Base-by-base conservation (phyloP, 2,797 vertebrate genomes). In the Denticeps clupeoides region DNA sequence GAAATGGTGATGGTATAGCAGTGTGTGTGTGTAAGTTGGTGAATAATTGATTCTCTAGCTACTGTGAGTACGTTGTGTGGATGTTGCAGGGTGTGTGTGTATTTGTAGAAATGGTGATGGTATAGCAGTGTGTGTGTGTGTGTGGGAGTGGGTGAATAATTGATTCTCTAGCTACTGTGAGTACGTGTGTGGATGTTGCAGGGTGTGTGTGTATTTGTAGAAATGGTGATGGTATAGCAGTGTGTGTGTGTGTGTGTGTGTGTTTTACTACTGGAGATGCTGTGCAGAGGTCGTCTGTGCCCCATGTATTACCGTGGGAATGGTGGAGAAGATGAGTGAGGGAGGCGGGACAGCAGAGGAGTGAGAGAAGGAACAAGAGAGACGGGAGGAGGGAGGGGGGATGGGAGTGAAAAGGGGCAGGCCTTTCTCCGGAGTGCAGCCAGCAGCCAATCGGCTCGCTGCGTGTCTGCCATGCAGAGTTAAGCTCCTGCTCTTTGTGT, bases 51-150 rank as follows among this genome's bases (percentile, higher is more conserved):
- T 23, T 48, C 18, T 48, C 38, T 27, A 55, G 58, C 42, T 28
- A 40, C 21, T 45, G 56, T 53, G 29, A 50, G 51, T 55, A 61
- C 53, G 50, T 35, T 18, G 46, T 10, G 32, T 22, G 18, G 29
- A 28, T 21, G 25, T 18, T 10, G 15, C 5, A n/a, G 25, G 59
- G 43, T 47, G 38, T 59, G 38, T 55, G 44, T 31, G 27, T 15
- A 22, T 54, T 51, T 38, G 13, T 33, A 45, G 25, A 31, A 29
- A 43, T 32, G 9, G 26, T 53, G 31, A 41, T 23, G 23, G 24
- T n/a, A 19, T 45, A 26, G 32, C 28, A 41, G 24, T 44, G 22
- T 29, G 23, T 23, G 38, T 35, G 37, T 37, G 19, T 28, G 27
- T 31, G 25, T 21, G 42, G 11, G 45, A 18, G 42, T 35, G 19